phyloP scores from a whole-genome alignment of 2,888 invertebrate species.

The Drosophila rubida region DNA sequence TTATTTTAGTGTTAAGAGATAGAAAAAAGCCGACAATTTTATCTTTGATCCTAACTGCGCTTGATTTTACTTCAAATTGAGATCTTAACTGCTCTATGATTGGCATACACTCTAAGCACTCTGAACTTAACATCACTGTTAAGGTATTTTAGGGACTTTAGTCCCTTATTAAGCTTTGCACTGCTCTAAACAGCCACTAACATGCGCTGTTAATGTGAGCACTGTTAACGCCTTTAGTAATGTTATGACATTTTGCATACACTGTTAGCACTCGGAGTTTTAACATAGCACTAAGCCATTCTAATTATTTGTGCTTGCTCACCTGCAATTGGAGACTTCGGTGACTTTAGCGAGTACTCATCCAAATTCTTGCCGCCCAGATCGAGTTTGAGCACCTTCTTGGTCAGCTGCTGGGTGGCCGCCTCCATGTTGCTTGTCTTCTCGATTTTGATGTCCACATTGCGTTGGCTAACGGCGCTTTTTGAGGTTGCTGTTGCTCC shows the following conservation, averaged over 20 bases:
- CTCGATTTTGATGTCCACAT: constrained; percentile 87
- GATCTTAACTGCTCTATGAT: no score
- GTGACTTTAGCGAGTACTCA: constrained; percentile 83
- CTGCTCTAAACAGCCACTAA: neutral
- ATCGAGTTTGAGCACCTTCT: constrained; percentile 83
- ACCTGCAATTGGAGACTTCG: constrained; percentile 84
- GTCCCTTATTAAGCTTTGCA: neutral
- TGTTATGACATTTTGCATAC: no score
- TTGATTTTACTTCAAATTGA: no score
- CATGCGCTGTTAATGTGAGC: neutral
- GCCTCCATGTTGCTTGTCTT: constrained; percentile 80
- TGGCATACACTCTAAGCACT: no score
- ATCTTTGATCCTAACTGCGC: no score
- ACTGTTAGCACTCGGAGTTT: neutral
- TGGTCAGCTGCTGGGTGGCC: constrained; percentile 79
- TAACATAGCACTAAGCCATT: neutral
- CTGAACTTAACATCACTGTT: no score
- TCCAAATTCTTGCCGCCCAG: constrained; percentile 81
- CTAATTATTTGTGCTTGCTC: constrained; percentile 28
- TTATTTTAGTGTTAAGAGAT: no score
- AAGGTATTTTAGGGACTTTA: no score
- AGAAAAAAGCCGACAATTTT: no score
- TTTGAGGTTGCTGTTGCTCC: constrained; percentile 40
- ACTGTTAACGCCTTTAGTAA: no score
- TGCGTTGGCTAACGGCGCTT: constrained; percentile 88